phyloP scores from a whole-genome alignment of 1,140 invertebrate genomes.

The Charaxes varanes region DNA sequence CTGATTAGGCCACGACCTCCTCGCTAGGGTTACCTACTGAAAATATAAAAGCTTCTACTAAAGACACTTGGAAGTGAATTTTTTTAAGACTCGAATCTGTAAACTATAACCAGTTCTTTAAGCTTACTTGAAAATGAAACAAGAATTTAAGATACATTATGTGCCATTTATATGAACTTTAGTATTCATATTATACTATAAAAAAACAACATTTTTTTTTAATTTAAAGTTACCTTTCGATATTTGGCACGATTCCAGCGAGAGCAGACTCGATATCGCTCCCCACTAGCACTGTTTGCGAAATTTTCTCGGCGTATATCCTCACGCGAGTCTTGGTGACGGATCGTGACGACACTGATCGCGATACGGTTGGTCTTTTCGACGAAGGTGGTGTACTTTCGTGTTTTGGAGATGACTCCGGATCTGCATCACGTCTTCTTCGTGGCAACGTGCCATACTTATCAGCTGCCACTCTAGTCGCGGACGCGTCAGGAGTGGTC shows the following conservation, averaged over 20 bases:
- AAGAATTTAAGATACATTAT: too few species aligned
- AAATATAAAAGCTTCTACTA: too few species aligned
- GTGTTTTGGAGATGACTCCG: constrained; percentile 70
- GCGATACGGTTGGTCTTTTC: constrained; percentile 58
- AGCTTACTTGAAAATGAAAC: too few species aligned
- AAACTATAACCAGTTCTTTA: too few species aligned
- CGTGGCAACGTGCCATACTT: constrained; percentile 85
- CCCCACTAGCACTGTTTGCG: constrained; percentile 83
- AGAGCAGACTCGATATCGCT: constrained; percentile 82
- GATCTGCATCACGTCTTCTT: constrained; percentile 76
- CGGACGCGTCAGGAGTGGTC: constrained; percentile 46
- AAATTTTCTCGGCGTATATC: constrained; percentile 85
- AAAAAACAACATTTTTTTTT: neutral
- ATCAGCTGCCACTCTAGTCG: constrained; percentile 76
- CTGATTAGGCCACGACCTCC: too few species aligned
- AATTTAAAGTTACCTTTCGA: constrained; percentile 43
- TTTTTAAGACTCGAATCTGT: too few species aligned
- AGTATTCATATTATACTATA: too few species aligned
- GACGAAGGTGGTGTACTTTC: constrained; percentile 61
- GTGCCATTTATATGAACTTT: too few species aligned
- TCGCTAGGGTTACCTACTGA: too few species aligned
- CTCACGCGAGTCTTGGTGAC: constrained; percentile 74
- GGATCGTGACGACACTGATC: constrained; percentile 74
- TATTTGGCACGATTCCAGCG: constrained; percentile 75
- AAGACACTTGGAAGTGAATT: too few species aligned